Conservation (phyloP, 2,113 vertebrate genomes). For the Elephantulus edwardii region DNA sequence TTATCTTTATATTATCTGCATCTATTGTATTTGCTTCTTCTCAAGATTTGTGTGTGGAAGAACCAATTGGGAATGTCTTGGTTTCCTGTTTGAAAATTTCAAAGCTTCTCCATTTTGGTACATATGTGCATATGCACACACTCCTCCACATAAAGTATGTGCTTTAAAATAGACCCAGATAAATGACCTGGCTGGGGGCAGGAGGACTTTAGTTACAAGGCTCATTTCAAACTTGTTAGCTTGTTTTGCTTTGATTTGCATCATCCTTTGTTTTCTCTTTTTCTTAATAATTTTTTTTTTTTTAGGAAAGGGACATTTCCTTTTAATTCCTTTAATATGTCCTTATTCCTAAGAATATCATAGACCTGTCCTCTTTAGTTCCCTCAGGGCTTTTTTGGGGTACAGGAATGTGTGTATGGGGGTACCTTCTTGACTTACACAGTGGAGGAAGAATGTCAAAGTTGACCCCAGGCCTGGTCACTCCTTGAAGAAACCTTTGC, state of each 20-base stretch:
- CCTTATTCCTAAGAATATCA: background rate
- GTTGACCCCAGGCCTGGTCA: too few species aligned
- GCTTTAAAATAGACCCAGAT: background rate
- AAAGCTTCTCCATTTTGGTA: background rate
- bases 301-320: background rate
- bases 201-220: background rate
- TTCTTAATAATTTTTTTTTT: background rate
- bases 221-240: background rate
- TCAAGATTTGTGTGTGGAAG: background rate
- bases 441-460: too few species aligned
- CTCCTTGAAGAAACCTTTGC: too few species aligned
- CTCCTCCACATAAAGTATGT: background rate
- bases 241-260: background rate
- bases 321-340: background rate
- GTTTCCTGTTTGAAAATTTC: slow-evolving; percentile 21
- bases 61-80: background rate
- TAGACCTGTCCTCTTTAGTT: background rate
- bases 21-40: too few species aligned
- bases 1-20: too few species aligned
- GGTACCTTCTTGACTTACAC: background rate
- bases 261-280: too few species aligned
- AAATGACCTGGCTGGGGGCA: background rate
- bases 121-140: background rate
- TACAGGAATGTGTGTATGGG: background rate
- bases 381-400: background rate